Percentiles rank a stretch among this genome's conserved stretches.
phyloP scores from a whole-genome alignment of 2,113 vertebrate species.

The Garra rufa region DNA sequence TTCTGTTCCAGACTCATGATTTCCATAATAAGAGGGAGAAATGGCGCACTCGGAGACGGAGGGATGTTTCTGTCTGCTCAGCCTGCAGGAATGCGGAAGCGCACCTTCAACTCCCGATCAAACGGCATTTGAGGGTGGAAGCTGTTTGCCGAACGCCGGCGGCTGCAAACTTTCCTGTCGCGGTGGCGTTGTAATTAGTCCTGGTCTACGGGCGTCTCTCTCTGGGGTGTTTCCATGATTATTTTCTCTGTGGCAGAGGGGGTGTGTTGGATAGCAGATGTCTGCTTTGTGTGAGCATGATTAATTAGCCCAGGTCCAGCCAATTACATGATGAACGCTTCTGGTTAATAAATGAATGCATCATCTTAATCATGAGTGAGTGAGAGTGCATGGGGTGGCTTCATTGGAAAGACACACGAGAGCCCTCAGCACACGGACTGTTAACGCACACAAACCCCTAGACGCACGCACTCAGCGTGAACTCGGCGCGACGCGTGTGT shows the following conservation, averaged over 20 bases:
- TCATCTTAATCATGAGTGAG: constrained; percentile 45
- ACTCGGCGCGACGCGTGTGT: background rate
- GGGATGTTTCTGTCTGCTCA: constrained; percentile 8
- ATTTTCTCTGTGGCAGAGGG: constrained; percentile 14
- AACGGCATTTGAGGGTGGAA: background rate
- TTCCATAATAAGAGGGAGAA: constrained; percentile 19
- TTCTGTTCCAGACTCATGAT: constrained; percentile 15
- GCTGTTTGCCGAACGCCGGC: constrained; percentile 19
- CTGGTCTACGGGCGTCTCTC: constrained; percentile 8
- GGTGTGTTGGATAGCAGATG: constrained; percentile 34
- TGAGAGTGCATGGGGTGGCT: constrained; percentile 17
- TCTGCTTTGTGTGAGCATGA: constrained; percentile 43
- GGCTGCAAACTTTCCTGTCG: constrained; percentile 22
- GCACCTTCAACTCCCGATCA: constrained; percentile 28
- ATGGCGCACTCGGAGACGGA: background rate
- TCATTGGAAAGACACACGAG: constrained; percentile 2
- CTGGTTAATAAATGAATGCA: constrained; percentile 41
- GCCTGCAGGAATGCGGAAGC: constrained; percentile 31
- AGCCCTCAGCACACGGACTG: constrained; percentile 57
- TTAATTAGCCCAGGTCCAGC: constrained; percentile 50
- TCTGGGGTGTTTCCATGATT: constrained; percentile 19
- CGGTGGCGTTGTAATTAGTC: constrained; percentile 29
- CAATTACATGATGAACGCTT: constrained; percentile 56
- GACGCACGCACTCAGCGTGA: constrained; percentile 10
- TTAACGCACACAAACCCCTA: constrained; percentile 55